phyloP scores from a whole-genome alignment of 2,888 invertebrate genomes.

The Amorpha juglandis region DNA sequence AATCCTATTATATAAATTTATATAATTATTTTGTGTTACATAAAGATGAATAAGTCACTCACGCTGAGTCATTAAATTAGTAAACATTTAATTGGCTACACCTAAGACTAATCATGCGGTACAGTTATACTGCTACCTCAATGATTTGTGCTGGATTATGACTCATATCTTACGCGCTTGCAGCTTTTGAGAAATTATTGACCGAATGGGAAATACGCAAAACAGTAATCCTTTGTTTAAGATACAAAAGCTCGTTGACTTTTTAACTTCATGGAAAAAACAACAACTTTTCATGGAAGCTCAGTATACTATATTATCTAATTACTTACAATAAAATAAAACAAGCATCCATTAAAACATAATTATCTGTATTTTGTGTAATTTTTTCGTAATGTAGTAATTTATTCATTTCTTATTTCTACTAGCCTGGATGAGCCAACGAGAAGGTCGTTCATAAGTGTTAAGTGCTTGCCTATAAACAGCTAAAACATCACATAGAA shows the following conservation, averaged over 20 bases:
- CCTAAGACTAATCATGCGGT: constrained; percentile 54
- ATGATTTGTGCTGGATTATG: constrained; percentile 53
- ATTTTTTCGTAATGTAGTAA: no score
- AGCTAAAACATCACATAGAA: no score
- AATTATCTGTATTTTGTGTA: no score
- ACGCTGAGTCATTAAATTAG: constrained; percentile 55
- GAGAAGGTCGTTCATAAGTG: no score
- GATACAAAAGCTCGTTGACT: constrained; percentile 10
- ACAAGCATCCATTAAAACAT: neutral
- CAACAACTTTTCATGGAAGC: no score
- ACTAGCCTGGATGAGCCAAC: no score
- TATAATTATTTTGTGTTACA: constrained; percentile 8
- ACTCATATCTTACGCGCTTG: constrained; percentile 49
- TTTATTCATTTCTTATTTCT: no score
- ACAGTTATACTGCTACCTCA: constrained; percentile 46
- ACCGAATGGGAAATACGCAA: constrained; percentile 38
- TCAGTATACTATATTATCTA: neutral
- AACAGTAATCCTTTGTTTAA: constrained; percentile 39
- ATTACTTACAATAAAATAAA: neutral
- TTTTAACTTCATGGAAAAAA: neutral
- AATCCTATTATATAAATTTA: neutral
- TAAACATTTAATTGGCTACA: constrained; percentile 59
- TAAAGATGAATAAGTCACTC: constrained; percentile 50
- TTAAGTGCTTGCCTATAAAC: no score
- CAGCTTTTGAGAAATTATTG: constrained; percentile 50